Base-by-base conservation (phyloP, 2,797 vertebrate genomes). In the Coluber constrictor region DNA sequence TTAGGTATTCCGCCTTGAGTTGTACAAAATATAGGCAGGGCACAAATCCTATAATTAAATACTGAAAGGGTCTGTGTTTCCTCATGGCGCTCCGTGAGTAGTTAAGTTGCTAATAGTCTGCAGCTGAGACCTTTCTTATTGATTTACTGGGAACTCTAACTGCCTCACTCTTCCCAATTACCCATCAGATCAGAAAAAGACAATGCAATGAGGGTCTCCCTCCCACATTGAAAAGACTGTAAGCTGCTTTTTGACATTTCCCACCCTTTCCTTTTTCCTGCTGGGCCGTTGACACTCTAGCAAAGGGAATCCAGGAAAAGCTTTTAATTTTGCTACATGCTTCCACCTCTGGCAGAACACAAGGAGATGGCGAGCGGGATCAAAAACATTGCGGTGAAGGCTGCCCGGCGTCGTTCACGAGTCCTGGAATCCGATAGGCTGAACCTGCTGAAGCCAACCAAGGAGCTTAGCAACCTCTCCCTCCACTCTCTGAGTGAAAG, bases 301-400 rank as follows among this genome's bases (percentile, higher is more conserved):
- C 74, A 83, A 47, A 83, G 43, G 23, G 37, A 43, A 83, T 10
- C 37, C 37, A 83, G 43, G 74, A 25, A 83, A 47, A 47, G 43
- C 15, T 12, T 83, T 25, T 88, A 12, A 59, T 56, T 92, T 60
- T 60, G 66, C n/a, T 23, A 1, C 18, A 13, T 18, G 3, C 10
- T 32, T 51, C 55, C 87, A 93, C 90, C 18, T 0, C 5, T 37
- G 16, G 4, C 97, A 99, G 98, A 98, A 94, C 97, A 96, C n/a
- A 98, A 98, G 95, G 98, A 98, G 96, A 98, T 98, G 92, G 94
- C 98, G 1, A 98, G 97, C 0, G 96, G 98, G 0, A 98, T 98
- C 93, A 98, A 98, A 95, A 98, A 95, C 97, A 98, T 98, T 15
- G 96, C 96, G 0, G 97, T 98, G 20, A 98, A 98, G 96, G 99